Evolutionary conservation across 2,797 vertebrate species (phyloP).

Genomic region (Echeneis naucrates): DNA sequence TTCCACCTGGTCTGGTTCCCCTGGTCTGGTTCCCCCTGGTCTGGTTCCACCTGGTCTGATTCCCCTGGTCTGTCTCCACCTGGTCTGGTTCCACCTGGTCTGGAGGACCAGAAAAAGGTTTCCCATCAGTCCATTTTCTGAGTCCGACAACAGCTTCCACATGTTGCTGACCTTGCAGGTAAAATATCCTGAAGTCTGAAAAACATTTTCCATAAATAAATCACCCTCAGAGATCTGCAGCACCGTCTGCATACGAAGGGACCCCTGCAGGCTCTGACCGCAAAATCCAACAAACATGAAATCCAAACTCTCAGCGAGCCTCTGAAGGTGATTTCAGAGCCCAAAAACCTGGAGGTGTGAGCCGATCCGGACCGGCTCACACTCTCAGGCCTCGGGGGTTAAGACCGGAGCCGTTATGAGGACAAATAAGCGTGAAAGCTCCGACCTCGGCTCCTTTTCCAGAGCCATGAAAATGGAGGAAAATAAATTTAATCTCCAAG

Average conservation of each 20-base stretch:
- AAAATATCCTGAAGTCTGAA: background rate
- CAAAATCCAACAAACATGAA: background rate
- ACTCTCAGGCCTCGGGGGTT: constrained; percentile 8
- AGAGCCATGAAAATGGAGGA: background rate
- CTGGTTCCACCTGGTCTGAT: no score
- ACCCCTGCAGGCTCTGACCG: background rate
- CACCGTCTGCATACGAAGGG: background rate
- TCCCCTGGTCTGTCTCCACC: no score
- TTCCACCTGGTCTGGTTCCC: no score
- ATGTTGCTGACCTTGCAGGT: background rate
- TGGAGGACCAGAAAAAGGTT: no score
- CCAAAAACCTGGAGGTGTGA: background rate
- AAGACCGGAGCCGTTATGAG: background rate
- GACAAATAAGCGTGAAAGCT: constrained; percentile 26
- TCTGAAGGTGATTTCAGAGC: background rate
- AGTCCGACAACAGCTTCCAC: constrained; percentile 5
- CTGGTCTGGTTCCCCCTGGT: no score
- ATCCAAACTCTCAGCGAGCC: background rate
- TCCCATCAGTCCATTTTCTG: background rate
- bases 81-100: no score
- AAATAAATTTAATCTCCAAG: background rate
- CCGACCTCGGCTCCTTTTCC: background rate
- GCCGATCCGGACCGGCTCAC: background rate
- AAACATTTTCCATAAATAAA: background rate
- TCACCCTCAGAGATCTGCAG: background rate